phyloP scores from a whole-genome alignment of 2,888 invertebrate species.

The Hartigia nigra region DNA sequence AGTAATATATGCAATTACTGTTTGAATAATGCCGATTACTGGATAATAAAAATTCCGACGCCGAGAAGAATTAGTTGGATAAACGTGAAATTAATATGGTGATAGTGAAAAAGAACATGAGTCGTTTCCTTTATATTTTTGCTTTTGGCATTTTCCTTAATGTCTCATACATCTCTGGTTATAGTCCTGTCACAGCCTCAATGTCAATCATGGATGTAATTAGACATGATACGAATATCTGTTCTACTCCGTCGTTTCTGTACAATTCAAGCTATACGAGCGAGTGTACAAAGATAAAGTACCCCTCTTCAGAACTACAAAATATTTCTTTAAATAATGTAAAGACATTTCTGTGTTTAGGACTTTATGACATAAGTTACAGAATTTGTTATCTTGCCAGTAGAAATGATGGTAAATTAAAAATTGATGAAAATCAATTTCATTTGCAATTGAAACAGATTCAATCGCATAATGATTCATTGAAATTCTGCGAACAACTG shows the following conservation, averaged over 20 bases:
- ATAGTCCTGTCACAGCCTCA: not conserved
- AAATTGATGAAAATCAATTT: slow-evolving; percentile 19
- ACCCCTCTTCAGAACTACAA: not conserved
- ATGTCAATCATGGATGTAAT: slow-evolving; percentile 17
- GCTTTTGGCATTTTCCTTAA: not conserved
- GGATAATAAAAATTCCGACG: not conserved
- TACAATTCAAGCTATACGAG: slow-evolving; percentile 16
- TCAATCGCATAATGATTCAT: not conserved
- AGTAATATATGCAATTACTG: not conserved
- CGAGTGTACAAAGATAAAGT: slow-evolving; percentile 12
- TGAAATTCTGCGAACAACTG: slow-evolving; percentile 27
- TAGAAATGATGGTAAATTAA: not conserved
- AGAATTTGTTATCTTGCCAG: slow-evolving; percentile 30
- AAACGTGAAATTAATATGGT: not conserved
- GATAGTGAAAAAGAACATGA: not conserved
- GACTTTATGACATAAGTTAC: slow-evolving; percentile 33
- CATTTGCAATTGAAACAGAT: slow-evolving; percentile 17
- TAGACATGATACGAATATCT: slow-evolving; percentile 10
- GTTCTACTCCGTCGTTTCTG: slow-evolving; percentile 6
- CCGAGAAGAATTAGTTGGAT: not conserved
- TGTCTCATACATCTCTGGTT: not conserved
- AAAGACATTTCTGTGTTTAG: slow-evolving; percentile 38
- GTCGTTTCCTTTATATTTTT: not conserved
- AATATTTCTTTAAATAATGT: not conserved
- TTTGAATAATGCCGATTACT: not conserved